These are phyloP conservation scores for Sitta carolinensis DNA, from an alignment of 2,797 vertebrate species.

Conservation along the genomic window DNA sequence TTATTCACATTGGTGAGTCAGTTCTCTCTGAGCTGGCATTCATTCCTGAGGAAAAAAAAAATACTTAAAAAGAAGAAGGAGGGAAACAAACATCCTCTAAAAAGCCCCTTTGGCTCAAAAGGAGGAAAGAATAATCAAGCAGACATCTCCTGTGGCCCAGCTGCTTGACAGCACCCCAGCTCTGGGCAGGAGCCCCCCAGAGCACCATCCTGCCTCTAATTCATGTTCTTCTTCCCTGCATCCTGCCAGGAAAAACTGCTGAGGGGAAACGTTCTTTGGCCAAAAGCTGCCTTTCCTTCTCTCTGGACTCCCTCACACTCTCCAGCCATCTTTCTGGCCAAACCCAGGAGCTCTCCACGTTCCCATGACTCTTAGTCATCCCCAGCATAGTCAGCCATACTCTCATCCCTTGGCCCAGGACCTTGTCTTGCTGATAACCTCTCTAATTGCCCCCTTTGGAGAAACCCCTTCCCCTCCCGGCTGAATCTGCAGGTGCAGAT, in stretches of 20 bases:
- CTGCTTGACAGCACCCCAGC: neutral
- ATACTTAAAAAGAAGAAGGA: conserved; percentile 33
- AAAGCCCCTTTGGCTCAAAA: conserved; percentile 52
- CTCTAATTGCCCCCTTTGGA: neutral
- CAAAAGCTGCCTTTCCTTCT: conserved; percentile 24
- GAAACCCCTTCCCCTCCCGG: neutral
- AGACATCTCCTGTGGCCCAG: neutral
- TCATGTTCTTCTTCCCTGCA: neutral
- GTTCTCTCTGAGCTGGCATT: conserved; percentile 40
- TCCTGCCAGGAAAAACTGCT: conserved; percentile 64
- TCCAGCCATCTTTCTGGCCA: conserved; percentile 33
- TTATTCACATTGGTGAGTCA: conserved; percentile 52
- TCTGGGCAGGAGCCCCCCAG: neutral
- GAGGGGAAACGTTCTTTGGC: conserved; percentile 19
- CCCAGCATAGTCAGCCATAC: neutral
- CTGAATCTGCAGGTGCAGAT: neutral
- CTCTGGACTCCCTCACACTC: neutral
- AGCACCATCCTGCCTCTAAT: neutral
- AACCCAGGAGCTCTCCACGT: neutral
- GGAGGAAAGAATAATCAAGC: conserved; percentile 35
- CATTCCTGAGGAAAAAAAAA: conserved; percentile 54
- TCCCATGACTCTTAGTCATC: conserved; percentile 63
- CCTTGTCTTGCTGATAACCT: neutral
- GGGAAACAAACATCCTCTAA: conserved; percentile 49
- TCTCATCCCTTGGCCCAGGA: conserved; percentile 14